phyloP scores from a whole-genome alignment of 2,113 vertebrate genomes.

The Holacanthus passer region DNA sequence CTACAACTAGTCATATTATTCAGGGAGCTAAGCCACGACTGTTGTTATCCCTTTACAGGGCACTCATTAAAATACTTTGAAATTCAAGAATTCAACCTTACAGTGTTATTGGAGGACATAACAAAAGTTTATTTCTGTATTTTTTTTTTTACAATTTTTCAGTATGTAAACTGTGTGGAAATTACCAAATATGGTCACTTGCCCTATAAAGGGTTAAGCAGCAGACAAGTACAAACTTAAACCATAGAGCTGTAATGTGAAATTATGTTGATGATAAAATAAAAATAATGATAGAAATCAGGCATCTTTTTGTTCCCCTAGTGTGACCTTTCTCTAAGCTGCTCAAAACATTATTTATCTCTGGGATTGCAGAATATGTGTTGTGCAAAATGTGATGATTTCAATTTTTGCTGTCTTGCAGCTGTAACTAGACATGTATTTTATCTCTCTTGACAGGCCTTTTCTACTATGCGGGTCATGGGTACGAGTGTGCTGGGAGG shows the following conservation, averaged over 20 bases:
- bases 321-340: background rate
- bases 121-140: too few relatives aligned
- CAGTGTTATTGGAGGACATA: too few relatives aligned
- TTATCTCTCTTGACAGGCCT: constrained; percentile 78
- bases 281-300: background rate
- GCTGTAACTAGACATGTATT: constrained; percentile 1
- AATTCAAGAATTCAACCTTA: too few relatives aligned
- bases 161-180: too few relatives aligned
- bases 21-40: background rate
- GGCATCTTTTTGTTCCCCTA: background rate
- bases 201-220: too few relatives aligned
- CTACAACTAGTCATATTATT: background rate
- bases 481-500: constrained; percentile 87
- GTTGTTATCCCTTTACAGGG: too few relatives aligned
- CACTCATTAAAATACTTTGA: too few relatives aligned
- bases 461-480: constrained; percentile 92
- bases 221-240: background rate
- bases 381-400: background rate
- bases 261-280: background rate
- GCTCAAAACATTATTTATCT: background rate
- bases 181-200: too few relatives aligned
- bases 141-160: too few relatives aligned
- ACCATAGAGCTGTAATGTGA: background rate
- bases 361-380: background rate
- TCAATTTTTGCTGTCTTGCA: background rate